phyloP scores from a whole-genome alignment of 1,140 invertebrate genomes.

The Anastrepha ludens region DNA sequence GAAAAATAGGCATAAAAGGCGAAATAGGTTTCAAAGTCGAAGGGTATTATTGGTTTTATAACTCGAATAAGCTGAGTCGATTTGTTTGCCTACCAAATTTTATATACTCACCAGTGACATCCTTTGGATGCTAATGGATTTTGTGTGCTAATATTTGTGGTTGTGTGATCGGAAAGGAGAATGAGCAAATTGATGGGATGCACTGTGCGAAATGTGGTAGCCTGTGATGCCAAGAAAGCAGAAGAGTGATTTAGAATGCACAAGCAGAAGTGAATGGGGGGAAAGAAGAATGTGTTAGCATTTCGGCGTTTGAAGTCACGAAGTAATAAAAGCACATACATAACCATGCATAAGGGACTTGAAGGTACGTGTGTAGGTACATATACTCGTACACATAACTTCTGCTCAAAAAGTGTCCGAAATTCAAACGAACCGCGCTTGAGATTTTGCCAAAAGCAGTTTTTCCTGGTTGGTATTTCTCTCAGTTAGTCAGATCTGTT shows the following conservation, averaged over 20 bases:
- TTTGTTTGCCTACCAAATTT: neutral
- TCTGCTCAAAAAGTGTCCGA: no score
- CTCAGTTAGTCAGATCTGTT: no score
- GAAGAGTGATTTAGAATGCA: neutral
- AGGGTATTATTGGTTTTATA: neutral
- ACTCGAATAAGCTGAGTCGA: neutral
- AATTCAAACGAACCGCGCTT: no score
- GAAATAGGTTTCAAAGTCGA: neutral
- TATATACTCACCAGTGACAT: constrained; percentile 18
- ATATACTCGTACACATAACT: neutral
- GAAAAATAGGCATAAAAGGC: neutral
- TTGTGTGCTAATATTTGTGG: neutral
- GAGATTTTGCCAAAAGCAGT: no score
- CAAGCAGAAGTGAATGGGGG: neutral
- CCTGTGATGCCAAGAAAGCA: no score
- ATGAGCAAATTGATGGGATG: neutral
- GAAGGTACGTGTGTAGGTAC: neutral
- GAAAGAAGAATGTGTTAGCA: neutral
- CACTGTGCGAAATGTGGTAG: neutral
- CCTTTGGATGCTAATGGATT: neutral
- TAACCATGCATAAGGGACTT: no score
- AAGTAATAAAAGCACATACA: neutral
- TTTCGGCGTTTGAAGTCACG: neutral
- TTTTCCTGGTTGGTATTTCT: no score
- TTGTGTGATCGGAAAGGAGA: constrained; percentile 17